Evolutionary conservation across 2,113 vertebrate genomes (phyloP).

Genomic region (Dunckerocampus dactyliophorus): DNA sequence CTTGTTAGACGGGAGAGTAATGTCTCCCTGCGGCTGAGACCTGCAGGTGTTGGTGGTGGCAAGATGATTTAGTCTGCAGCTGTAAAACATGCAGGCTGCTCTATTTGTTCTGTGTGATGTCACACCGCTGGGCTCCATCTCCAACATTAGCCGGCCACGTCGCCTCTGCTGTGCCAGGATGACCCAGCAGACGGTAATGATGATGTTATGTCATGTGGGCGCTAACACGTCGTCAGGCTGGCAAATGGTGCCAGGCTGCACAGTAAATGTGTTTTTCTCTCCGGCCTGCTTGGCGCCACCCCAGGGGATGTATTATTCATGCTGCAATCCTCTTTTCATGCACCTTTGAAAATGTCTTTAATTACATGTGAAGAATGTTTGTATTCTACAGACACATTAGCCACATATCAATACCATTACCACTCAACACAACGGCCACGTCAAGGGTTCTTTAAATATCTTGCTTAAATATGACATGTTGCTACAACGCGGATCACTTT

Average conservation of each 20-base stretch:
- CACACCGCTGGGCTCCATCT: conserved; percentile 18
- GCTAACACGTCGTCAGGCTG: conserved; percentile 26
- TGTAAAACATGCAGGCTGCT: conserved; percentile 23
- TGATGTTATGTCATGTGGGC: conserved; percentile 33
- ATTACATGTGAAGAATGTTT: too few species aligned
- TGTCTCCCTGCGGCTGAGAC: conserved; percentile 10
- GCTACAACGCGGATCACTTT: too few species aligned
- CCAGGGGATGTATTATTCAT: too few species aligned
- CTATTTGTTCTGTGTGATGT: conserved; percentile 9
- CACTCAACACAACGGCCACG: too few species aligned
- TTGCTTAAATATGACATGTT: too few species aligned
- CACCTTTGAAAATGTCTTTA: too few species aligned
- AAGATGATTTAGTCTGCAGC: conserved; percentile 20
- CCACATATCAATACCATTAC: too few species aligned
- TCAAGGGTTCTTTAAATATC: too few species aligned
- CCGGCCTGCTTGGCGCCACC: background rate
- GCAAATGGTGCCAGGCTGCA: conserved; percentile 20
- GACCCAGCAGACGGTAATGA: conserved; percentile 27
- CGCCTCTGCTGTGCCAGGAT: conserved; percentile 31
- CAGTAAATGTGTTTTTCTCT: conserved; percentile 23
- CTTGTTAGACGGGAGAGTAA: conserved; percentile 1
- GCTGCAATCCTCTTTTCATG: too few species aligned
- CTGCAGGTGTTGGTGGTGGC: conserved; percentile 26
- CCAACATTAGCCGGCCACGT: conserved; percentile 8
- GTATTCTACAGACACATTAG: too few species aligned